Conservation (phyloP, 2,113 vertebrate species). For the Toxotes jaculatrix region DNA sequence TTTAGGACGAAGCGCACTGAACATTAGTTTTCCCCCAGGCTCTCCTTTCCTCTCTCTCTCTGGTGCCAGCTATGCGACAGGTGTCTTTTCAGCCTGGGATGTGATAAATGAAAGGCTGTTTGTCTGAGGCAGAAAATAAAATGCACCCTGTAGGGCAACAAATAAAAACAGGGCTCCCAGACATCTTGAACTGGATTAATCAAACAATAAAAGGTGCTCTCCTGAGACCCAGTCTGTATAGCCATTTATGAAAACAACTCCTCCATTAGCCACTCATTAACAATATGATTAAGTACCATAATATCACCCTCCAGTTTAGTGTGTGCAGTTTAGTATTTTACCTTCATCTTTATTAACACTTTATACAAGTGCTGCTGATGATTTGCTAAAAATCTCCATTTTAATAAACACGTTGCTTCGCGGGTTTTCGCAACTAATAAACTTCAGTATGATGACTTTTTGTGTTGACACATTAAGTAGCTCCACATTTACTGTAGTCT, state of each 20-base stretch:
- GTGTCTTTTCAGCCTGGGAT: constrained; percentile 68
- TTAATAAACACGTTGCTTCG: background rate
- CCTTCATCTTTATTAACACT: background rate
- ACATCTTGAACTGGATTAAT: constrained; percentile 69
- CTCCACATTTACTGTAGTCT: constrained; percentile 56
- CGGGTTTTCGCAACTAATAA: constrained; percentile 17
- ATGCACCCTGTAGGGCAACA: constrained; percentile 60
- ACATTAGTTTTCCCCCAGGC: constrained; percentile 73
- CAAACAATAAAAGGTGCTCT: constrained; percentile 59
- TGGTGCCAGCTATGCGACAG: constrained; percentile 71
- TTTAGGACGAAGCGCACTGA: constrained; percentile 68
- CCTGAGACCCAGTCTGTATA: constrained; percentile 33
- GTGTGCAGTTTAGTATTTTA: background rate
- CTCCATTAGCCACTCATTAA: constrained; percentile 56
- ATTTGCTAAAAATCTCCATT: background rate
- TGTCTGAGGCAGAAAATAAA: constrained; percentile 72
- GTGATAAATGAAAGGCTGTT: constrained; percentile 79
- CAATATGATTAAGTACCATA: constrained; percentile 44
- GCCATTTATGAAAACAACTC: constrained; percentile 54
- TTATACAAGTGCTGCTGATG: background rate
- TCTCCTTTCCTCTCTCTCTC: constrained; percentile 50
- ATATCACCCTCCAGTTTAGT: background rate
- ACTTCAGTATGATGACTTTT: constrained; percentile 24
- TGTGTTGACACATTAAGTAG: constrained; percentile 41
- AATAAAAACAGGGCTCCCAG: constrained; percentile 63